Base-by-base conservation (phyloP, 1,140 invertebrate species). In the Metaphire vulgaris region DNA sequence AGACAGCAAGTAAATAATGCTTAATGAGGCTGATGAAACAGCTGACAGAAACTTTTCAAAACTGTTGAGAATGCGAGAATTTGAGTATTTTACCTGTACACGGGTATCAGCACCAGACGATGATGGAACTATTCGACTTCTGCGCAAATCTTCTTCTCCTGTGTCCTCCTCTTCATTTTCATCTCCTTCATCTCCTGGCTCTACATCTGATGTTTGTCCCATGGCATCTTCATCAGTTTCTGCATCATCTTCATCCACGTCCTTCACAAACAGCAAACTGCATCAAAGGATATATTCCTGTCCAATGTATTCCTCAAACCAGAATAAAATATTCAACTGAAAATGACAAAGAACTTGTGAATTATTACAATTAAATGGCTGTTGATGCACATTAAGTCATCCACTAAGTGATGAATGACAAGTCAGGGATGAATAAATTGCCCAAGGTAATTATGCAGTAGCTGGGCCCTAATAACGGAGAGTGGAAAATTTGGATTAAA, bases 151-250 rank as follows among this genome's bases (percentile, higher is more conserved):
- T 21, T 74, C 74, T 0, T 81, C 81, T 0, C 81, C 80, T 31
- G 79, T 76, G 16, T 28, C 33, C 2, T 30, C 32, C 21, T 75
- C 80, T n/a, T 79, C 76, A 15, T 82, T 81, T 12, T 80, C 82
- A 1, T 81, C 82, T 32, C 31, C 33, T 21, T 32, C 68, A 16
- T 72, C 74, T 0, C 82, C 16, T 32, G 21, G 34, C 26, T 77
- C 56, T 15, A 33, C 82, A 6, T 75, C 72, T 30, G 30, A 21
- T n/a, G 1, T 21, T 74, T 72, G 6, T 69, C 26, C 68, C 6
- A n/a, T 69, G 56, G 56, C 33, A 2, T 72, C 41, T 75, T 72
- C 71, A 65, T 72, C 33, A 31, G n/a, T 31, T 26, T 33, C 71
- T 21, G 21, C 30, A 6, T 72, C 71, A 14, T 72, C 67, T 2